phyloP scores from a whole-genome alignment of 2,113 vertebrate species.

The Cephalopterus ornatus region DNA sequence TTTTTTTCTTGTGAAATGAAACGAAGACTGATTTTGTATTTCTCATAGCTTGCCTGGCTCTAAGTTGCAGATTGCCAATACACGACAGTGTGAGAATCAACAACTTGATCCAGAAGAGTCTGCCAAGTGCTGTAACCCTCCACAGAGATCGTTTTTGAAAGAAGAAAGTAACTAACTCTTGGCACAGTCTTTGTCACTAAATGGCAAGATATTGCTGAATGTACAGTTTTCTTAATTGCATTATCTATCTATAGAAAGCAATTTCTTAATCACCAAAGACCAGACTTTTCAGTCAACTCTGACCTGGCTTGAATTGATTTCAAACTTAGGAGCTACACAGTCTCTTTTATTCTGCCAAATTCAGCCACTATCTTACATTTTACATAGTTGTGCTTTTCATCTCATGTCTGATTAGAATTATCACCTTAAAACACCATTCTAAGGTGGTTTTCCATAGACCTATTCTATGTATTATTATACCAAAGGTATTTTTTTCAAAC shows the following conservation, averaged over 20 bases:
- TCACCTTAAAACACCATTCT: not conserved
- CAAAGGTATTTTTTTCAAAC: not conserved
- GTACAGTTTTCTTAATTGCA: not conserved
- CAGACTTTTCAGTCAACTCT: not conserved
- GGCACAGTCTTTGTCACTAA: not conserved
- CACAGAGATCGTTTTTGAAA: not conserved
- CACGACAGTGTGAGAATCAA: not conserved
- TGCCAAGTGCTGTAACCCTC: not conserved
- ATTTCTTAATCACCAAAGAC: not conserved
- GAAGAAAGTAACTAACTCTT: not conserved
- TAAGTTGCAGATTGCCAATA: not conserved
- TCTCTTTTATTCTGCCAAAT: not conserved
- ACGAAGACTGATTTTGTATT: not conserved
- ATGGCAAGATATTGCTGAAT: not conserved
- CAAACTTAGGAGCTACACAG: not conserved
- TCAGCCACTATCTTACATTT: not conserved
- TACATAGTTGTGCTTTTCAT: not conserved
- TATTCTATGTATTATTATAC: not conserved
- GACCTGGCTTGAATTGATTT: not conserved
- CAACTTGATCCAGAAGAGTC: not conserved
- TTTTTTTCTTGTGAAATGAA: not conserved
- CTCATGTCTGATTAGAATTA: not conserved
- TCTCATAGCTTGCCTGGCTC: not conserved
- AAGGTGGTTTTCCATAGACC: not conserved
- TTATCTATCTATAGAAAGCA: not conserved